phyloP scores from a whole-genome alignment of 2,888 invertebrate species.

The Agelastica alni region DNA sequence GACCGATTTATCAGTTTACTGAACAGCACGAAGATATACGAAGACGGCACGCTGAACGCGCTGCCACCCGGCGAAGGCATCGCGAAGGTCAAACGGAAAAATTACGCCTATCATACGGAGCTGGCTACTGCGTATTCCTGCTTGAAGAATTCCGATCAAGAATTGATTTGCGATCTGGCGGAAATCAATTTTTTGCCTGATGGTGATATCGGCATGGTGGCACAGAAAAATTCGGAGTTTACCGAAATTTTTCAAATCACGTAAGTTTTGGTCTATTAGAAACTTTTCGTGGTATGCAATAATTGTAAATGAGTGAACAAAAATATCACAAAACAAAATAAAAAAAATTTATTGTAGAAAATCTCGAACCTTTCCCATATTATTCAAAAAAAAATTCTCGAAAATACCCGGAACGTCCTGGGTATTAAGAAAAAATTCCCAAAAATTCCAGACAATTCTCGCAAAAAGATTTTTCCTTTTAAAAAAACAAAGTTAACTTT shows the following conservation, averaged over 20 bases:
- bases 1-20: conserved; percentile 38
- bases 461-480: no score
- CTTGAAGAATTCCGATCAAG: conserved; percentile 55
- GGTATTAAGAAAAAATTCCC: no score
- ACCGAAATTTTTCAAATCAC: conserved; percentile 50
- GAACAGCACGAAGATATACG: conserved; percentile 40
- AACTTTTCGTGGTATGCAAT: no score
- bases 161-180: conserved; percentile 58
- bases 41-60: conserved; percentile 32
- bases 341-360: no score
- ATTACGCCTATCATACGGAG: conserved; percentile 61
- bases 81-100: conserved; percentile 55
- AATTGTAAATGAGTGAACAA: no score
- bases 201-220: conserved; percentile 51
- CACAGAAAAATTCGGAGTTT: conserved; percentile 52
- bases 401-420: no score
- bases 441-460: no score
- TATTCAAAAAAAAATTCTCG: no score
- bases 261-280: conserved; percentile 34
- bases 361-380: no score
- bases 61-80: conserved; percentile 50
- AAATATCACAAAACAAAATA: no score
- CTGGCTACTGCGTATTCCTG: conserved; percentile 55
- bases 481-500: no score
- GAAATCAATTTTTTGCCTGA: conserved; percentile 45